Evolutionary conservation across 2,113 vertebrate species (phyloP).

Genomic region (Zapornia atra): DNA sequence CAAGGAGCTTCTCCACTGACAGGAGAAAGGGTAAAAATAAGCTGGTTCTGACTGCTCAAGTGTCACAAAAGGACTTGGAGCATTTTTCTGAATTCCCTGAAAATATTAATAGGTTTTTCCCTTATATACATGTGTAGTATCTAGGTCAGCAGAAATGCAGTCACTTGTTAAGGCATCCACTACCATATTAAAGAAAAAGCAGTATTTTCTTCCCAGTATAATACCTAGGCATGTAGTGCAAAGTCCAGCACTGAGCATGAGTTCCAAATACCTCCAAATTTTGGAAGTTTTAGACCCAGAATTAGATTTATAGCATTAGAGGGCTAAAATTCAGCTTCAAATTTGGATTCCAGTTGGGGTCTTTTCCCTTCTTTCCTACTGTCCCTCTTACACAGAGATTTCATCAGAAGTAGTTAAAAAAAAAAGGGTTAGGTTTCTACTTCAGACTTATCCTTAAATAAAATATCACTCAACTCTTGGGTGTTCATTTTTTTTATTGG

Average conservation of each 20-base stretch:
- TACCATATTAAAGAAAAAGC: neutral
- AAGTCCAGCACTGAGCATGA: neutral
- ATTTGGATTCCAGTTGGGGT: neutral
- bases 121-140: neutral
- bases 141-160: neutral
- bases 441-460: neutral
- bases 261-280: neutral
- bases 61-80: neutral
- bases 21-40: neutral
- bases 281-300: neutral
- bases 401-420: neutral
- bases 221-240: neutral
- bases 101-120: neutral
- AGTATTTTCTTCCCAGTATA: neutral
- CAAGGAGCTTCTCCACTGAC: neutral
- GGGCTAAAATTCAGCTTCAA: neutral
- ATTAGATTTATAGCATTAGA: neutral
- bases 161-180: neutral
- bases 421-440: neutral
- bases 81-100: neutral
- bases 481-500: neutral
- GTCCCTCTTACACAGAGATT: neutral
- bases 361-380: neutral
- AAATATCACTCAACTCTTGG: neutral
- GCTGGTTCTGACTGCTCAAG: neutral